phyloP scores from a whole-genome alignment of 2,888 invertebrate genomes.

The Petrolisthes manimaculis region DNA sequence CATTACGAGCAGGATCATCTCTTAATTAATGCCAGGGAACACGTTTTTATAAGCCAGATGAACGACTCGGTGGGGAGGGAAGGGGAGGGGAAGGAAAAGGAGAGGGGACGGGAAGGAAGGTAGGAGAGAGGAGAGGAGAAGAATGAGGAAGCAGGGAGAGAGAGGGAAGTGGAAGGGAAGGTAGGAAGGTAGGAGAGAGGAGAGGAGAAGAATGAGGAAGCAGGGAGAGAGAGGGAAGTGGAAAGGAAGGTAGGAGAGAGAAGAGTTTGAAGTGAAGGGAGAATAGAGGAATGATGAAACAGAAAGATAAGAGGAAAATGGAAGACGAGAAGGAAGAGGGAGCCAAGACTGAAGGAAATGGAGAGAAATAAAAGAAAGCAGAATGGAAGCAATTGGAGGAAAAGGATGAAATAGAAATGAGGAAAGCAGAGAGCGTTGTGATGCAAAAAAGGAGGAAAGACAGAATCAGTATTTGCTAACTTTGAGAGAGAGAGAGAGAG shows the following conservation, averaged over 20 bases:
- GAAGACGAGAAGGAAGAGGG: not conserved
- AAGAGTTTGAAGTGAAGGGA: not conserved
- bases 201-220: not conserved
- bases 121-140: not conserved
- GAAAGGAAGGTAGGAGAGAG: not conserved
- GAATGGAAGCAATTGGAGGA: not conserved
- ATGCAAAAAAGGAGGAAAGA: no score
- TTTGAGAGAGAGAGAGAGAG: no score
- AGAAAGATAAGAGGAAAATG: not conserved
- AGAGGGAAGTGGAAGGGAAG: not conserved
- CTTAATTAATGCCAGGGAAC: constrained; percentile 33
- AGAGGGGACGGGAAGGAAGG: constrained; percentile 2
- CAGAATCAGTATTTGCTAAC: no score
- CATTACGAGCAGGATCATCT: constrained; percentile 31
- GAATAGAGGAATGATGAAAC: not conserved
- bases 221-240: not conserved
- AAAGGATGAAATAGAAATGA: not conserved
- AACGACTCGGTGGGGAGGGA: not conserved
- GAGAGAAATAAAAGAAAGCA: not conserved
- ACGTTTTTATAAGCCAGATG: constrained; percentile 21
- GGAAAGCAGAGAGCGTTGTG: not conserved
- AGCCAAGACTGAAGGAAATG: not conserved
- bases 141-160: not conserved
- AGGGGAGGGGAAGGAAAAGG: constrained; percentile 4
- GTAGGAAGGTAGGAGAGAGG: not conserved